These are phyloP conservation scores for Globia sparganii DNA, from an alignment of 2,888 invertebrate species.

Conservation along the genomic window DNA sequence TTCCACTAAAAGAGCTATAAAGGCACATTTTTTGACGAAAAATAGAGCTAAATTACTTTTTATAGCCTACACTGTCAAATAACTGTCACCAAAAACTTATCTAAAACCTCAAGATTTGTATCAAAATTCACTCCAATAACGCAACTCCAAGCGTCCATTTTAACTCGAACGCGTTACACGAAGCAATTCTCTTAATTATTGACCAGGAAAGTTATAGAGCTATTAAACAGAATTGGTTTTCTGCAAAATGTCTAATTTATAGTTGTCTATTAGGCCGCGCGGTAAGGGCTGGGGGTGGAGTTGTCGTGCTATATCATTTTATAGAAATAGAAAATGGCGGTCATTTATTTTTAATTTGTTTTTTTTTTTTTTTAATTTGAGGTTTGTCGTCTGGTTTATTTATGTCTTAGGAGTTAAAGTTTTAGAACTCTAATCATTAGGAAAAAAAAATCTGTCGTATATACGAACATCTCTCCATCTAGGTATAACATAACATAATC, in stretches of 20 bases:
- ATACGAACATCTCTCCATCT: neutral
- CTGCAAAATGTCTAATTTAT: conserved; percentile 69
- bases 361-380: neutral
- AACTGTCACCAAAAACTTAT: neutral
- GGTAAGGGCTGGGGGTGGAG: conserved; percentile 23
- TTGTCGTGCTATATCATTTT: conserved; percentile 35
- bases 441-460: no score
- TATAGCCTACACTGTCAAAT: neutral
- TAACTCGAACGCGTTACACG: conserved; percentile 29
- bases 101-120: neutral
- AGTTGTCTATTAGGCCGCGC: conserved; percentile 59
- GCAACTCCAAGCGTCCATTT: conserved; percentile 22
- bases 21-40: neutral
- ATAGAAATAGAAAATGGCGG: conserved; percentile 22
- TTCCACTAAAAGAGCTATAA: neutral
- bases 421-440: neutral
- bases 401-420: neutral
- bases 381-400: neutral
- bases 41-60: neutral
- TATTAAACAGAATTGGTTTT: conserved; percentile 70
- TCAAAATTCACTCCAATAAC: neutral
- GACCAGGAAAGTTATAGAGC: conserved; percentile 65
- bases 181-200: conserved; percentile 65
- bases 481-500: neutral
- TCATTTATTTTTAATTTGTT: conserved; percentile 16